Evolutionary conservation across 2,113 vertebrate species (phyloP), one percentile per base, ranked within the genome.

Genomic region (Marmota flaviventris): DNA sequence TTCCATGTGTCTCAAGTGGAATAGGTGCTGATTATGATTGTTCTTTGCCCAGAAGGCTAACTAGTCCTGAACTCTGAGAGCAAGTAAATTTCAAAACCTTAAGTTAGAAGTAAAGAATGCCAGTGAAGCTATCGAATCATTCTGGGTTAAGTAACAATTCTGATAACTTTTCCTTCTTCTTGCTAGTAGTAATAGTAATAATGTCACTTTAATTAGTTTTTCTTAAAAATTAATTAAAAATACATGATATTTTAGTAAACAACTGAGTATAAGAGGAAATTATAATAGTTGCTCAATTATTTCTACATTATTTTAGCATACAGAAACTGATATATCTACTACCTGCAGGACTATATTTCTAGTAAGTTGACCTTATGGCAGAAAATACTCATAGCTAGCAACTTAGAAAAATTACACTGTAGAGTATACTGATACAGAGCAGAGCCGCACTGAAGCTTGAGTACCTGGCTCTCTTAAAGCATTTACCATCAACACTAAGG

Each of bases 81-180:
- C 48, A 91, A 58, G 81, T 7, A 22, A 75, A 56, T 86, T 69
- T 75, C 18, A 89, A 78, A 84, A 69, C 69, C 42, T 86, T 63
- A 58, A 69, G 73, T 58, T 79, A 75, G 65, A 96, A 89, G 39
- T 73, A 82, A 94, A 92, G 53, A 91, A 79, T 48, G 42, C 70
- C 56, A 70, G 27, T 39, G 85, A 91, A 91, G 91, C 51, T n/a
- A 72, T 25, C 58, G 56, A 16, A 29, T 77, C 53, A 34, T 61
- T 95, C 29, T 91, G 48, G 61, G 77, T 32, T n/a, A 86, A 45
- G 7, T 76, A 67, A 78, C 29, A 63, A 8, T 82, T 92, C 78
- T 93, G 93, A 61, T 18, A 56, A 48, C 45, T 72, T 14, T 89
- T 85, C 45, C 32, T 48, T 53, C 25, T 82, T 51, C 29, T 69